Conservation (phyloP, 2,113 vertebrate genomes). For the Brienomyrus brachyistius region DNA sequence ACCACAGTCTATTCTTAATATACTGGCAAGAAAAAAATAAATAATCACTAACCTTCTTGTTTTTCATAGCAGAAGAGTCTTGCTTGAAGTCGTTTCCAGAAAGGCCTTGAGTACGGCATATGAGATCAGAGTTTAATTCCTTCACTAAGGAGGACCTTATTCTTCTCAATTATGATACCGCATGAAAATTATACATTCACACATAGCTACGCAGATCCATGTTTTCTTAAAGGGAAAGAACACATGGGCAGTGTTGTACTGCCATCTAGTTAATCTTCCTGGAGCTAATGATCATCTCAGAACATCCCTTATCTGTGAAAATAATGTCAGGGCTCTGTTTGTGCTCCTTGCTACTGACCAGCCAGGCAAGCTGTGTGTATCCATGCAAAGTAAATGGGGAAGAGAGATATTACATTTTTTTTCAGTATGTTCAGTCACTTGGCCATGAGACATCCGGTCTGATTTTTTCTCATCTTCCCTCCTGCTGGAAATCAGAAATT, state of each 20-base stretch:
- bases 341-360: not conserved
- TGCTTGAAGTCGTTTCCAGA: slow-evolving; percentile 49
- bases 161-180: not conserved
- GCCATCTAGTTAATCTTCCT: not conserved
- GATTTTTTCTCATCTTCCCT: slow-evolving; percentile 30
- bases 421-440: slow-evolving; percentile 47
- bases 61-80: slow-evolving; percentile 53
- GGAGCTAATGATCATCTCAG: not conserved
- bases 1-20: not conserved
- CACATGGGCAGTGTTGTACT: not conserved
- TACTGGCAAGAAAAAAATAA: not conserved
- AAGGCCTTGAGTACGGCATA: slow-evolving; percentile 54
- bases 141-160: not conserved
- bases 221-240: not conserved
- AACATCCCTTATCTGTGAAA: not conserved
- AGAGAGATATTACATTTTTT: slow-evolving; percentile 52
- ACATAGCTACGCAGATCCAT: not conserved
- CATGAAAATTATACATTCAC: not conserved
- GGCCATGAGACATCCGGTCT: slow-evolving; percentile 24
- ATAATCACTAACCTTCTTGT: slow-evolving; percentile 70
- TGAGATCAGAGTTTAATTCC: not conserved
- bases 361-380: not conserved
- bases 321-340: not conserved
- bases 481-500: not conserved
- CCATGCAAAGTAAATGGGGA: not conserved